Base-by-base conservation (phyloP, 2,113 vertebrate species). In the Pseudopodoces humilis region DNA sequence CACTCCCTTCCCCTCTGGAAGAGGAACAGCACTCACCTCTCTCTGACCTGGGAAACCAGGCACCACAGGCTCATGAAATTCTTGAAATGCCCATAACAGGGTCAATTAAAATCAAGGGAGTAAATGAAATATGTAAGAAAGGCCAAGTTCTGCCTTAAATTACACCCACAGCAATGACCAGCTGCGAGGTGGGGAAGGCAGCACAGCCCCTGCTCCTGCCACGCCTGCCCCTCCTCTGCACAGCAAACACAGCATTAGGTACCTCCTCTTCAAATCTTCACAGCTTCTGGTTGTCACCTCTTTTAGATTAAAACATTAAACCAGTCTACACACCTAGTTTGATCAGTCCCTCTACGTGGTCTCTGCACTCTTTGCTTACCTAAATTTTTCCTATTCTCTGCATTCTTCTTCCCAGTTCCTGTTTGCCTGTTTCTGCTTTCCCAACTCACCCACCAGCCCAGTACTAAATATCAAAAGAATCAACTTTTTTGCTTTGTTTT, bases 131-230 rank as follows among this genome's bases (percentile, higher is more conserved):
- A 93, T 2, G n/a, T 70, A 72, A 74, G 50, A 83, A 88, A 77
- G 79, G 46, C 25, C 82, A 63, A 72, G 79, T 90, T 65, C 50
- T 69, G 67, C 79, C 46, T 85, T 74, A 76, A 93, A 69, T 90
- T 49, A 49, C 30, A 23, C 7, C 50, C 41, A 3, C 1, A 28
- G 58, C 46, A n/a, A 5, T 21, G 53, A 21, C 6, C 47, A 78
- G 25, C 35, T 46, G 33, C 0, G 2, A n/a, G 56, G 35, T 0
- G 1, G 35, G 28, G 64, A 56, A 30, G 64, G 64, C 53, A 89
- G 64, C 52, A 5, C 0, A 0, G n/a, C 47, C 35, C n/a, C 80
- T 52, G 33, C 53, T 69, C 69, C 47, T 59, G 53, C 59, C 72
- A 12, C 3, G 3, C 31, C 58, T 80, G 68, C 53, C 69, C 0